Evolutionary conservation across 2,888 invertebrate species (phyloP), one percentile per base, ranked within the genome.

Genomic region (Fabriciana adippe): DNA sequence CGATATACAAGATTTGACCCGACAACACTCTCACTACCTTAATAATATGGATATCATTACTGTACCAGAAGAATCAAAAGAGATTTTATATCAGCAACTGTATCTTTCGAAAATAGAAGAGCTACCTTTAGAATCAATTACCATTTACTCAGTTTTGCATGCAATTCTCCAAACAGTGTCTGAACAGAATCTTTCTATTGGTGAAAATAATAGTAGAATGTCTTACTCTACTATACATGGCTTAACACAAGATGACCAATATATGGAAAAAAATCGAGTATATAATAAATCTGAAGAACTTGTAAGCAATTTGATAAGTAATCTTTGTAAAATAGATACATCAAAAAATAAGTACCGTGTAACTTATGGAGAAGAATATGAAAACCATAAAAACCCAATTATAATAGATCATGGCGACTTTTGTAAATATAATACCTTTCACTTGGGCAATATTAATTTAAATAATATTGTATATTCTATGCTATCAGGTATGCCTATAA

Each of bases 1-100:
- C 70, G 93, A 94, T 76, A 79, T 94, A 54, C 91, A 93, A 76
- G 94, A 94, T 74, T 83, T 93, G 57, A 83, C 84, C 6, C 80
- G 92, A 68, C 93, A 93, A 73, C 93, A 94, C 76, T 54, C 59
- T 4, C 83, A 89, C 74, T 94, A 92, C 76, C 79, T 93, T 67
- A 79, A 87, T 14, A 92, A 90, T 73, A 92, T 93, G 87, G 83
- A 87, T 70, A 81, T 89, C 55, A 81, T 88, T 55, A 69, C 79
- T 59, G 81, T 92, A 68, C 86, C 89, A 3, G 70, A 80, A 57
- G 80, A 80, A 21, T 51, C 56, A 31, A 61, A 66, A n/a, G 76
- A 83, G 16, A 71, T 78, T 11, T 69, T 66, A 31, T 78, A 71
- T 66, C 72, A 72, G 41, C 74, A 72, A n/a, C 73, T 76, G 68